Evolutionary conservation across 2,113 vertebrate genomes (phyloP).

Genomic region (Petrocephalus zakoni): DNA sequence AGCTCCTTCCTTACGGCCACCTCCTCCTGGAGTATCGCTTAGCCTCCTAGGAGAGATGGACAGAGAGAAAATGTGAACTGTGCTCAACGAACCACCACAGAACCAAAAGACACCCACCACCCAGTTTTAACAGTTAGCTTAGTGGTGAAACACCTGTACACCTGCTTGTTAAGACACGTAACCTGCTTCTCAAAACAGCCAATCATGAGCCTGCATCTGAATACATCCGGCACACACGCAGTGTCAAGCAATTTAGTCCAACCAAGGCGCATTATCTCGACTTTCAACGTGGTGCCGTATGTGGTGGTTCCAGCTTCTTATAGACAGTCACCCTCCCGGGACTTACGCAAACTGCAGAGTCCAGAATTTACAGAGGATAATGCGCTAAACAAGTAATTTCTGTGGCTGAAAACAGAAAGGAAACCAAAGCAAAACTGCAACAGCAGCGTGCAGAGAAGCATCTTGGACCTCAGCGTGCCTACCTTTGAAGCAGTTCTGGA

Average conservation of each 20-base stretch:
- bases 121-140: neutral
- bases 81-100: neutral
- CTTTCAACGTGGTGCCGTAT: neutral
- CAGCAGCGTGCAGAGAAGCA: neutral
- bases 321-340: neutral
- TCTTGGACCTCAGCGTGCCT: neutral
- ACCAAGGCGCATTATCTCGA: neutral
- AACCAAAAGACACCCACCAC: neutral
- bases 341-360: neutral
- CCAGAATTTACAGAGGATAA: neutral
- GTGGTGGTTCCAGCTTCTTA: neutral
- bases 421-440: neutral
- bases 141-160: neutral
- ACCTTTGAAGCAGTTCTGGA: neutral
- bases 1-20: conserved; percentile 52
- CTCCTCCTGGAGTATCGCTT: conserved; percentile 78
- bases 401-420: neutral
- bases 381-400: neutral
- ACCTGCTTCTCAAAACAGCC: neutral
- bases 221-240: neutral
- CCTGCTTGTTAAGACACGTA: neutral
- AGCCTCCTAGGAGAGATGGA: conserved; percentile 64
- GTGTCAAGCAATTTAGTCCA: neutral
- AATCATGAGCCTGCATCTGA: neutral
- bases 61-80: neutral